Percentiles rank a stretch among this genome's conserved stretches.
Conservation (phyloP, 1,140 invertebrate species). For the Carposina sasakii region DNA sequence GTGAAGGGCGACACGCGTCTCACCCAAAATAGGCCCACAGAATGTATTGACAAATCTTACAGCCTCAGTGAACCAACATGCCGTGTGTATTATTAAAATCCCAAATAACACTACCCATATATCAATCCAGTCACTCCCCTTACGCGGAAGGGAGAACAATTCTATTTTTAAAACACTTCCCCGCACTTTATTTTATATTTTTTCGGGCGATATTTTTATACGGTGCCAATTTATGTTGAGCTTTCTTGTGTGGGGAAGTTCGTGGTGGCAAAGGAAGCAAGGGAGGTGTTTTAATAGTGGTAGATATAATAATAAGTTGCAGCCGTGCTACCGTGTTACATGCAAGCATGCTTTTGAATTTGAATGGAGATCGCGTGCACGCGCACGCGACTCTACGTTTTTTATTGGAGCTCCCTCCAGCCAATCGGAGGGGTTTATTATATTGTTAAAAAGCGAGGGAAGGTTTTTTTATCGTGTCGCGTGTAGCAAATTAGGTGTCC, state of each 20-base stretch:
- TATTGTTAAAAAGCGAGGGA: conserved; percentile 38
- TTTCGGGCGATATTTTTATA: conserved; percentile 63
- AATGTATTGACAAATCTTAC: conserved; percentile 70
- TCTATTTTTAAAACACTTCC: conserved; percentile 70
- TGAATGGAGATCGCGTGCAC: conserved; percentile 52
- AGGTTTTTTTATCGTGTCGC: conserved; percentile 36
- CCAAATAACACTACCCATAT: conserved; percentile 62
- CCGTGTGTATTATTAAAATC: conserved; percentile 67
- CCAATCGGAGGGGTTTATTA: conserved; percentile 48
- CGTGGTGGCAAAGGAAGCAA: too few relatives aligned
- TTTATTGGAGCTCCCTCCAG: conserved; percentile 47
- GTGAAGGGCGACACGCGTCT: conserved; percentile 41
- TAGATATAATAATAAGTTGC: conserved; percentile 54
- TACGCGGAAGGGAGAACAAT: conserved; percentile 45
- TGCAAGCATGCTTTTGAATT: conserved; percentile 54
- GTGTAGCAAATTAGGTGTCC: conserved; percentile 11
- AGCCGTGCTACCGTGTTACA: conserved; percentile 43
- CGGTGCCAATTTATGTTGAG: conserved; percentile 33
- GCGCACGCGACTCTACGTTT: conserved; percentile 59
- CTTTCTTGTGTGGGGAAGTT: conserved; percentile 12
- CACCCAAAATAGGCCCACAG: conserved; percentile 61
- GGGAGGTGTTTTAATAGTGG: conserved; percentile 47
- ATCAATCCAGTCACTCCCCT: conserved; percentile 59
- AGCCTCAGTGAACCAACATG: conserved; percentile 64
- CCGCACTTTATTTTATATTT: conserved; percentile 66